Conservation (phyloP, 2,113 vertebrate genomes). For the Passer montanus region DNA sequence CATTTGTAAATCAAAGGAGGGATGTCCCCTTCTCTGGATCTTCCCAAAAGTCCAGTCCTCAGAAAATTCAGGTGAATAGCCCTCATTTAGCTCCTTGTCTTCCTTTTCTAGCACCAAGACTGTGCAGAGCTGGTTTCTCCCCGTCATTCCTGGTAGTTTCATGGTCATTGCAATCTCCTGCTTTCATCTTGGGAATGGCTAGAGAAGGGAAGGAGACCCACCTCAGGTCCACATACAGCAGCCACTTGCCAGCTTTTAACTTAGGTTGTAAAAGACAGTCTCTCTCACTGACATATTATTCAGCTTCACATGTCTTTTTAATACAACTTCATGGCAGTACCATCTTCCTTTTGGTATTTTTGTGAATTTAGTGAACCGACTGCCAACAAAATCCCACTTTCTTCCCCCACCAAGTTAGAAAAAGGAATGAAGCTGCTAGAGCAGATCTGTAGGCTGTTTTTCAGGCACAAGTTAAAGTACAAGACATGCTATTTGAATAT, state of each 20-base stretch:
- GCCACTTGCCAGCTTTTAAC: not conserved
- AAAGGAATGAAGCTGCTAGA: not conserved
- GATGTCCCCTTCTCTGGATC: not conserved
- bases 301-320: not conserved
- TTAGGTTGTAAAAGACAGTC: not conserved
- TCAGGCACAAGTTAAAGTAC: not conserved
- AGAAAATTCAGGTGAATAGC: not conserved
- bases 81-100: not conserved
- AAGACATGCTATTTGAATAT: not conserved
- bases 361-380: not conserved
- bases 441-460: not conserved
- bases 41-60: not conserved
- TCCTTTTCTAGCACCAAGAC: not conserved
- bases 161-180: not conserved
- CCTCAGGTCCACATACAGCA: fast-evolving
- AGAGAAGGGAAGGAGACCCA: not conserved
- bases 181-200: not conserved
- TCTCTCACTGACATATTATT: not conserved
- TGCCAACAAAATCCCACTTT: not conserved
- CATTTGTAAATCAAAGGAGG: fast-evolving
- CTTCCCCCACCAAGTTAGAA: not conserved
- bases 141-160: not conserved
- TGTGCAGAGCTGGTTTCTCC: not conserved
- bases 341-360: not conserved
- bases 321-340: not conserved